Percentiles rank a stretch among this genome's conserved stretches.
phyloP scores from a whole-genome alignment of 2,888 invertebrate genomes.

The Melipona beecheii region DNA sequence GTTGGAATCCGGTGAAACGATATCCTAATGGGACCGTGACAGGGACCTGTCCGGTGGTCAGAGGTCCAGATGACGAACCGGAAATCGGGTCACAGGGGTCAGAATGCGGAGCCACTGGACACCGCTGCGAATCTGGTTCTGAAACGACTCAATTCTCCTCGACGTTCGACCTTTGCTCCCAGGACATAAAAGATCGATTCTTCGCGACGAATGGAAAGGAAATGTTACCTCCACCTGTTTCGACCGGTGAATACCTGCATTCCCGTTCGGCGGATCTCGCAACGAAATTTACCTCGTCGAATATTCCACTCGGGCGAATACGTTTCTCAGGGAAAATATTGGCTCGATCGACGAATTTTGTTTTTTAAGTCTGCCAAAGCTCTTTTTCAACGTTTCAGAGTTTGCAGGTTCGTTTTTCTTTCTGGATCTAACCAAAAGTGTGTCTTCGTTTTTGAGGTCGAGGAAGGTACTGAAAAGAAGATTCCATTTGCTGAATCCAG shows the following conservation, averaged over 20 bases:
- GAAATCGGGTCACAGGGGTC: constrained; percentile 69
- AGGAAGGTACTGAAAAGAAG: too few species aligned
- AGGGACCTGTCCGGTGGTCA: constrained; percentile 80
- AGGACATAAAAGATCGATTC: constrained; percentile 65
- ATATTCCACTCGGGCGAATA: not conserved
- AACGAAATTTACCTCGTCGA: constrained; percentile 16
- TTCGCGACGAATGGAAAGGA: constrained; percentile 59
- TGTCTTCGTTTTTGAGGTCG: too few species aligned
- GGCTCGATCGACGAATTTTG: not conserved
- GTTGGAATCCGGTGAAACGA: constrained; percentile 72
- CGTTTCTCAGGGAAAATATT: not conserved
- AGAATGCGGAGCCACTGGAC: constrained; percentile 78
- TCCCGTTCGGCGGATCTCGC: not conserved
- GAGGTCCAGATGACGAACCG: constrained; percentile 80
- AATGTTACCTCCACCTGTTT: constrained; percentile 67
- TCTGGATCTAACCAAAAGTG: too few species aligned
- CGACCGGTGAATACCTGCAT: constrained; percentile 30
- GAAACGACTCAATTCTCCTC: constrained; percentile 70
- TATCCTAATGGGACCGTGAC: constrained; percentile 76
- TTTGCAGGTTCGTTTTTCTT: too few species aligned
- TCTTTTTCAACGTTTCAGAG: not conserved
- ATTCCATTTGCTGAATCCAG: too few species aligned
- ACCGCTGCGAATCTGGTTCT: constrained; percentile 65
- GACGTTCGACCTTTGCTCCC: constrained; percentile 68
- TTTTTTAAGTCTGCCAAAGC: not conserved